Percentiles rank a stretch among this genome's conserved stretches.
Evolutionary conservation across 2,797 vertebrate species (phyloP).

Genomic region (Sphaeramia orbicularis): DNA sequence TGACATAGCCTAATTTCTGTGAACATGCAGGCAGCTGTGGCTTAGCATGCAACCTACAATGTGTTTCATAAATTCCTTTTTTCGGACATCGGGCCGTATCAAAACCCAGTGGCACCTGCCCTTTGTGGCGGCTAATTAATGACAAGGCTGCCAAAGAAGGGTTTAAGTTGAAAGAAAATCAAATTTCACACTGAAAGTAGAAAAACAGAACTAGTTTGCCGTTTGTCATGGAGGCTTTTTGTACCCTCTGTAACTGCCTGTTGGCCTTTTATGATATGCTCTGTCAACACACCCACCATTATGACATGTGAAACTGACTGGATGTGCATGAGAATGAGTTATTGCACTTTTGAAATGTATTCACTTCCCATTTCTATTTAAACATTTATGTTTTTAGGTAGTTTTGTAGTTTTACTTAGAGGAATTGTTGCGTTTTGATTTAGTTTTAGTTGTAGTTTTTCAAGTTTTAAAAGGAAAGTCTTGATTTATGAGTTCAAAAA

Average conservation of each 20-base stretch:
- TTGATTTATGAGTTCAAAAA: too few species aligned
- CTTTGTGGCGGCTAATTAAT: slow-evolving; percentile 65
- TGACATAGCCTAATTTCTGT: slow-evolving; percentile 77
- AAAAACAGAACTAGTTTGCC: slow-evolving; percentile 44
- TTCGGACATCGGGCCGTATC: slow-evolving; percentile 54
- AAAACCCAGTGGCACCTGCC: slow-evolving; percentile 66
- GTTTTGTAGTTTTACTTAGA: too few species aligned
- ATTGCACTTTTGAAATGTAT: too few species aligned
- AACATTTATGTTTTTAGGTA: too few species aligned
- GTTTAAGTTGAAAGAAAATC: slow-evolving; percentile 25
- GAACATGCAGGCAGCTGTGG: slow-evolving; percentile 76
- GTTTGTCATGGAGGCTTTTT: slow-evolving; percentile 33
- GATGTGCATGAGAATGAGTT: background rate
- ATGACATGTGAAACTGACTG: slow-evolving; percentile 28
- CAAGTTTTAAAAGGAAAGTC: too few species aligned
- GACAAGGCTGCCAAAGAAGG: slow-evolving; percentile 44
- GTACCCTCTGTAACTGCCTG: slow-evolving; percentile 11
- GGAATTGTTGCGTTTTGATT: too few species aligned
- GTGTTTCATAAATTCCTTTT: slow-evolving; percentile 68
- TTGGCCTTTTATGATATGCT: slow-evolving; percentile 32
- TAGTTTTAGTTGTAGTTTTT: too few species aligned
- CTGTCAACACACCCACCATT: slow-evolving; percentile 43
- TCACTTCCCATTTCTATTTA: too few species aligned
- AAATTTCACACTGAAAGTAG: slow-evolving; percentile 31
- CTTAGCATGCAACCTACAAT: slow-evolving; percentile 60